Conservation (phyloP, 2,797 vertebrate genomes). For the Micrastur ruficollis region DNA sequence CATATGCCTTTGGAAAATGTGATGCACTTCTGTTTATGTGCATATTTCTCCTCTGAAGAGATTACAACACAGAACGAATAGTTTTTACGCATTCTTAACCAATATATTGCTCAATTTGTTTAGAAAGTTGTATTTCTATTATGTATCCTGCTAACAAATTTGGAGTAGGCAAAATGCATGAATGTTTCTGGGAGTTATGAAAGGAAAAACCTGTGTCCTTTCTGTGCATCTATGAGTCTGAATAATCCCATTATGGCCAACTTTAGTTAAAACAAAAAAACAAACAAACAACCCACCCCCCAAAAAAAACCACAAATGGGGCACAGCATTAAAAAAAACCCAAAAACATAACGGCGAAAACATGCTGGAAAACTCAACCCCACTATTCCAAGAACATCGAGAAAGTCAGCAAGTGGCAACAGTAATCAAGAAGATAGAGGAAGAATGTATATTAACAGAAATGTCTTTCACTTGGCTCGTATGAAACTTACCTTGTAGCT, state of each 20-base stretch:
- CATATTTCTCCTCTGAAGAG: background rate
- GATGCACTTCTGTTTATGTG: background rate
- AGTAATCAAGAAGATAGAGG: background rate
- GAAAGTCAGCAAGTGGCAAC: background rate
- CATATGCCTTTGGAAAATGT: background rate
- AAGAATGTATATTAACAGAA: background rate
- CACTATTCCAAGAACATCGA: background rate
- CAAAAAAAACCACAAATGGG: background rate
- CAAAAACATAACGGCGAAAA: background rate
- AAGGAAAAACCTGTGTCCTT: background rate
- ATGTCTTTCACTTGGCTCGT: background rate
- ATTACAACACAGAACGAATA: background rate
- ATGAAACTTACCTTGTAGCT: background rate
- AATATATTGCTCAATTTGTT: background rate
- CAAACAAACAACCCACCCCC: too few species aligned
- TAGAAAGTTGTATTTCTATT: background rate
- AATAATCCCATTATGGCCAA: background rate
- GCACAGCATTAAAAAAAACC: background rate
- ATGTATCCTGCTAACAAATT: background rate
- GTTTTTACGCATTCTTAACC: background rate
- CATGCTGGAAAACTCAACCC: background rate
- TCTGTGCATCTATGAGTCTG: background rate
- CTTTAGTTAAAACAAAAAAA: background rate
- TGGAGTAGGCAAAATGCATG: background rate
- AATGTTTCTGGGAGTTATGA: background rate